Base-by-base conservation (phyloP, 2,113 vertebrate species). In the Corvus hawaiiensis region DNA sequence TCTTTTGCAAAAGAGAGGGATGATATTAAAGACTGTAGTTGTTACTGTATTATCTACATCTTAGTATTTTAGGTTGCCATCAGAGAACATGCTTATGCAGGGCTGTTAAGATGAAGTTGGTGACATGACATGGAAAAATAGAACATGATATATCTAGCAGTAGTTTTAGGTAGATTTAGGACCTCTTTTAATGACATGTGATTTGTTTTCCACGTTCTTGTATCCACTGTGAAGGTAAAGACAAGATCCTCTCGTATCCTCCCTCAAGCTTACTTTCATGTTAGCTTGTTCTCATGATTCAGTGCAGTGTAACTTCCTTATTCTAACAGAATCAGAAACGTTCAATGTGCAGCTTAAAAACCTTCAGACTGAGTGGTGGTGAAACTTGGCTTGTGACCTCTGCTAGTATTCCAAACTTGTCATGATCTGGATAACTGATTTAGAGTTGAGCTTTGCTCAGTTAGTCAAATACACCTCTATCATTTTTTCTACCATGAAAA, bases 171-270 rank as follows among this genome's bases (percentile, higher is more conserved):
- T 84, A 43, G 41, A 54, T 82, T 61, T 41, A 71, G 32, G n/a
- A 48, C 41, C 32, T 61, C 46, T 58, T 67, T 54, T 72, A 62
- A 41, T 11, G 9, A 9, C 20, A 2, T 15, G 6, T 68, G n/a
- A 13, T 72, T 89, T 84, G 19, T 78, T 90, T 55, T 66, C 33
- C 32, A 0, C 41, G 8, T 89, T 91, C 28, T 64, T 11, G 1
- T 80, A 73, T 64, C 44, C 2, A 2, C 15, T 76, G 16, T 63
- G 58, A 89, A 32, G 48, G 11, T 76, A 68, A 79, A 46, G 26
- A 51, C 12, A 32, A 76, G 43, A 41, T 55, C 7, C 33, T 51
- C 0, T 59, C 0, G 0, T 61, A 22, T 75, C 28, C 4, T 86
- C 12, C 11, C 20, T 72, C 33, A 80, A 14, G 61, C 85, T 78